phyloP scores from a whole-genome alignment of 2,113 vertebrate genomes.

The Heloderma charlesbogerti region DNA sequence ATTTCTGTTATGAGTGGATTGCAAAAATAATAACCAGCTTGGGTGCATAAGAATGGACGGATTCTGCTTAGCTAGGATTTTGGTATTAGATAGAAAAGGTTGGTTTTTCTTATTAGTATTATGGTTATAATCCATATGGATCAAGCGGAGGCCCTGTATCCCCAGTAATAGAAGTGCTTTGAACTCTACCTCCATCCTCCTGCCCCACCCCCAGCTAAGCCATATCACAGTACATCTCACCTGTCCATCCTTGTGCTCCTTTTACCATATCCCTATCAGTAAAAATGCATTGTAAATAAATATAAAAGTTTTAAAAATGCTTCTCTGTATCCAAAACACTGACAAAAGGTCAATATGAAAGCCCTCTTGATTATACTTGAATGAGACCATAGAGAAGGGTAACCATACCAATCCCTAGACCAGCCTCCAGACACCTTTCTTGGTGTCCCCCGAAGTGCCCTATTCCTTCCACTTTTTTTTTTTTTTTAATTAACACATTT shows the following conservation, averaged over 20 bases:
- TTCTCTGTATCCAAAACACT: not conserved
- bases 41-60: not conserved
- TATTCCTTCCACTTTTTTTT: too few species aligned
- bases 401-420: not conserved
- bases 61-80: not conserved
- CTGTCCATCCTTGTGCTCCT: not conserved
- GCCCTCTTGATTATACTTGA: not conserved
- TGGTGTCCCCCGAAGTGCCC: too few species aligned
- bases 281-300: not conserved
- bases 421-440: too few species aligned
- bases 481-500: too few species aligned
- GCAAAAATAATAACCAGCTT: not conserved
- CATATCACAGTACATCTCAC: not conserved
- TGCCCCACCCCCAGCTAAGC: not conserved
- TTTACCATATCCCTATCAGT: not conserved
- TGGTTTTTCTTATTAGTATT: too few species aligned
- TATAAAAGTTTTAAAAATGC: not conserved
- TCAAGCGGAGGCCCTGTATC: not conserved
- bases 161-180: not conserved
- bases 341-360: not conserved
- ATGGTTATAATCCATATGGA: not conserved
- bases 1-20: not conserved
- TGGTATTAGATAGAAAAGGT: not conserved
- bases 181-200: not conserved
- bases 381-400: not conserved